Evolutionary conservation across 2,113 vertebrate species (phyloP).

Genomic region (Carlito syrichta): DNA sequence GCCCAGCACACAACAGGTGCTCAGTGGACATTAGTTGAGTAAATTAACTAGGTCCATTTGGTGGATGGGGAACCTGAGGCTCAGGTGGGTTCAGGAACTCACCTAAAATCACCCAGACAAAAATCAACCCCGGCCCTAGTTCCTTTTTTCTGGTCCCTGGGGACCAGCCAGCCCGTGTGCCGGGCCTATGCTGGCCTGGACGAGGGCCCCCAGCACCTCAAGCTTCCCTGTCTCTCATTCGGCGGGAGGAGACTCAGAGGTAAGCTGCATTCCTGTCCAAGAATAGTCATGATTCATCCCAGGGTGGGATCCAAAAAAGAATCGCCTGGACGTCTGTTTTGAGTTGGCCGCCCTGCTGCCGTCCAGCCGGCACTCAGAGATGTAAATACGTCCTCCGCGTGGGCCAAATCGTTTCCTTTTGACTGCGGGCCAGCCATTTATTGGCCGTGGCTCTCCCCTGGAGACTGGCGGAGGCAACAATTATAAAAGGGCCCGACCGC

Average conservation of each 20-base stretch:
- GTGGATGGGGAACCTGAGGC: not conserved
- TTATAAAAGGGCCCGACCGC: slow-evolving; percentile 57
- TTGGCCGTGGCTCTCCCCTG: slow-evolving; percentile 64
- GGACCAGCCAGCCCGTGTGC: not conserved
- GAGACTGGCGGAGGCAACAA: slow-evolving; percentile 66
- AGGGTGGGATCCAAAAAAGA: slow-evolving; percentile 63
- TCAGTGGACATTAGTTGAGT: not conserved
- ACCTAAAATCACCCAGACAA: not conserved
- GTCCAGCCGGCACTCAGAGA: slow-evolving; percentile 71
- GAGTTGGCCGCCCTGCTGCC: slow-evolving; percentile 57
- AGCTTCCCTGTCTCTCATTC: not conserved
- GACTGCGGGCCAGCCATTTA: slow-evolving; percentile 67
- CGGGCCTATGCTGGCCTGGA: not conserved
- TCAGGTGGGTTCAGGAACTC: not conserved
- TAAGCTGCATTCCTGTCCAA: slow-evolving; percentile 53
- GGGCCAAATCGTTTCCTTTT: slow-evolving; percentile 76
- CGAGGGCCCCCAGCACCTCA: not conserved
- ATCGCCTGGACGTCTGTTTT: slow-evolving; percentile 50
- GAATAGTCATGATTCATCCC: slow-evolving; percentile 65
- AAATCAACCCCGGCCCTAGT: not conserved
- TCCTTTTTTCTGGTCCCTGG: not conserved
- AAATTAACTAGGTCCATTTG: not conserved
- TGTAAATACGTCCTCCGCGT: slow-evolving; percentile 71
- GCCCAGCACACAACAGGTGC: not conserved
- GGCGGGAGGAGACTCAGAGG: not conserved